These are phyloP conservation scores for Pemphigus obesinymphae DNA, from an alignment of 1,140 invertebrate genomes.

Conservation along the genomic window DNA sequence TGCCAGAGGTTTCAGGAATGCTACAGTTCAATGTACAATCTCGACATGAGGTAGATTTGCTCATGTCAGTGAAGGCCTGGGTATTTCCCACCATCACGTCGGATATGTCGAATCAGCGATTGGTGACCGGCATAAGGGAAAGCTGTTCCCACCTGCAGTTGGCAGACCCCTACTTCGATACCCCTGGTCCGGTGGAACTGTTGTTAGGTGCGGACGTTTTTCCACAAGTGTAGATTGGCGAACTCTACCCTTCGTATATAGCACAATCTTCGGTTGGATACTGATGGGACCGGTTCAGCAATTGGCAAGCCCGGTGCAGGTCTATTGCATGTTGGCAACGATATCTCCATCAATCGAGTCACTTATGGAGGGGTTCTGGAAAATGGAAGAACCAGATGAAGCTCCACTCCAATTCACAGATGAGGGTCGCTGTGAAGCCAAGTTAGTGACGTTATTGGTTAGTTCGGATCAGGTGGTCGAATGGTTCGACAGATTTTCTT, in stretches of 20 bases:
- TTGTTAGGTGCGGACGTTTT: neutral
- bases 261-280: too few species aligned
- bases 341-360: neutral
- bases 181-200: neutral
- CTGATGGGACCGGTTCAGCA: neutral
- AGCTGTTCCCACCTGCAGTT: too few species aligned
- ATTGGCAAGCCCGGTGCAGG: neutral
- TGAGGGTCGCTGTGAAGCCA: conserved; percentile 44
- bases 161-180: neutral
- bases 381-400: too few species aligned
- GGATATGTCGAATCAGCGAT: too few species aligned
- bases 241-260: neutral
- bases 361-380: neutral
- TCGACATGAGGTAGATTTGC: too few species aligned
- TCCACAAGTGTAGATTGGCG: neutral
- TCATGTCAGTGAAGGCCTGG: too few species aligned
- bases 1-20: too few species aligned
- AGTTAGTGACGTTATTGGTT: conserved; percentile 49
- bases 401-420: neutral
- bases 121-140: too few species aligned
- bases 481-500: neutral
- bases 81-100: too few species aligned
- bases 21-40: too few species aligned
- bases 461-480: conserved; percentile 41
- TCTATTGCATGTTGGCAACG: neutral